These are phyloP conservation scores for Drosophila nigromelanica DNA, from an alignment of 1,140 invertebrate species.

Conservation along the genomic window DNA sequence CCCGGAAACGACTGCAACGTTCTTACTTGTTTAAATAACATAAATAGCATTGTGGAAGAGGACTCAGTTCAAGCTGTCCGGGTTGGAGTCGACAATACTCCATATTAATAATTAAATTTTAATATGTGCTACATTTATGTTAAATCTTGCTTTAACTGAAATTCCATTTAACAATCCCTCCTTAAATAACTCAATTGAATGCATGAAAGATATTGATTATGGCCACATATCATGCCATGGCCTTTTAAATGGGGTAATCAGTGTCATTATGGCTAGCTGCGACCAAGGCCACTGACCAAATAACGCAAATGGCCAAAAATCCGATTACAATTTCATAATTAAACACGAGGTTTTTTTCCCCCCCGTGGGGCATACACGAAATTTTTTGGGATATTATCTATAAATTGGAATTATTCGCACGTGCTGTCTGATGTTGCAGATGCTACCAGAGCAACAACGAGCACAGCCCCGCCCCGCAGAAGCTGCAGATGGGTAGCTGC, in stretches of 20 bases:
- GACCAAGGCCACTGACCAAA: background rate
- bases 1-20: too few species aligned
- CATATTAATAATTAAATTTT: background rate
- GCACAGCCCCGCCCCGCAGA: conserved; percentile 53
- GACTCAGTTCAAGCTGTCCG: too few species aligned
- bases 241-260: conserved; percentile 3
- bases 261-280: conserved; percentile 5
- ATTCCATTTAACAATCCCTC: background rate
- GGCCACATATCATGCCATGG: conserved; percentile 1
- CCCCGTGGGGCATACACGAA: too few species aligned
- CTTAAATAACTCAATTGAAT: background rate
- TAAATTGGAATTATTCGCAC: conserved; percentile 14
- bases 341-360: background rate
- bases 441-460: conserved; percentile 65
- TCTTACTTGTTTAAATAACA: too few species aligned
- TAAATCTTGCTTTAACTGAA: background rate
- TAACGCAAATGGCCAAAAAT: background rate
- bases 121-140: background rate
- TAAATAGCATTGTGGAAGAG: too few species aligned
- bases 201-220: conserved; percentile 9
- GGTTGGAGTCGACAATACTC: too few species aligned
- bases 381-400: background rate
- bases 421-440: conserved; percentile 66
- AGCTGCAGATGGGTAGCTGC: conserved; percentile 75
- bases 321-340: conserved; percentile 12